Conservation (phyloP, 23 tunicate genomes). For the Oikopleura albicans region DNA sequence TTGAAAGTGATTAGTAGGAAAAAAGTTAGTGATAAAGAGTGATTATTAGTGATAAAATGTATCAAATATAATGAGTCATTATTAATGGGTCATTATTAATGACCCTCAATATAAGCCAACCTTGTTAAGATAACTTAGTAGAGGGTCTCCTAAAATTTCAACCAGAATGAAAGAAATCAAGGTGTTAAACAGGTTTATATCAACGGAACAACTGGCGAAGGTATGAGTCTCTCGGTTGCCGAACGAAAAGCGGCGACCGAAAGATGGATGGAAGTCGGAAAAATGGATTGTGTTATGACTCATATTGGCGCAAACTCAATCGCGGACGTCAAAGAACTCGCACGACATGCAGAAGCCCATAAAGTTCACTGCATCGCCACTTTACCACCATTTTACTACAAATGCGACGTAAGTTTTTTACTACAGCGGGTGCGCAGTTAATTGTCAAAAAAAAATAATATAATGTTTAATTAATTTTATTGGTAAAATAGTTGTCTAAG, state of each 20-base stretch:
- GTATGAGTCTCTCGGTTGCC: slow-evolving; percentile 32
- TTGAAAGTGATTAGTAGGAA: too few relatives aligned
- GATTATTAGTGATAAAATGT: too few relatives aligned
- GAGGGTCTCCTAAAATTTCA: neutral
- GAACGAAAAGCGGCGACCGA: slow-evolving; percentile 46
- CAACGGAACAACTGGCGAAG: slow-evolving; percentile 83
- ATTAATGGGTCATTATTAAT: slow-evolving; percentile 34
- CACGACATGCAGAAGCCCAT: slow-evolving; percentile 45
- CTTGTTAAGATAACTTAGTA: neutral
- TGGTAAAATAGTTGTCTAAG: too few relatives aligned
- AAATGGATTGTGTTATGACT: slow-evolving; percentile 40
- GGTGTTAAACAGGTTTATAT: slow-evolving; percentile 20
- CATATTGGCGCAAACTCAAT: slow-evolving; percentile 50
- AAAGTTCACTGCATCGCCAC: slow-evolving; percentile 40
- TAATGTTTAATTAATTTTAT: too few relatives aligned
- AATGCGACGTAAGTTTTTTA: too few relatives aligned
- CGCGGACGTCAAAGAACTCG: slow-evolving; percentile 49
- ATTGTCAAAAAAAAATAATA: too few relatives aligned
- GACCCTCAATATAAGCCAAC: neutral
- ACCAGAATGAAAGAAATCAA: neutral
- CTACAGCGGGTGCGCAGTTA: too few relatives aligned
- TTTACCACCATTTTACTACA: slow-evolving; percentile 36
- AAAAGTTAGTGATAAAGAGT: too few relatives aligned
- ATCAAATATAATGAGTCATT: too few relatives aligned
- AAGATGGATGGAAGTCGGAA: slow-evolving; percentile 59